Base-by-base conservation (phyloP, 2,888 invertebrate species). In the Sylvicola fuscatus region DNA sequence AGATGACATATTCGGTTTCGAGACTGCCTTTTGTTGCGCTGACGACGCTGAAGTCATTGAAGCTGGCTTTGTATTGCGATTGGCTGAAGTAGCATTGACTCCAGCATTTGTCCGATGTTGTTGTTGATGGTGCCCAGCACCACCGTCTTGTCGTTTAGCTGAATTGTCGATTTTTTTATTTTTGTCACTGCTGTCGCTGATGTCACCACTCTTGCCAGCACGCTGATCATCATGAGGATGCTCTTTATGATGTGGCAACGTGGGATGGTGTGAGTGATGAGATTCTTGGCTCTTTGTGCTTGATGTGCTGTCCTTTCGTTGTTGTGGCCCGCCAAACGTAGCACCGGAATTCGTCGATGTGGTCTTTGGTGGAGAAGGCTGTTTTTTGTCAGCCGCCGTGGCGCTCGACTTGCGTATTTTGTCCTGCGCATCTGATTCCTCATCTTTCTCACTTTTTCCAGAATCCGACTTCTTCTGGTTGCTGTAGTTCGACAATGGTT, bases 71-170 rank as follows among this genome's bases (percentile, higher is more conserved):
- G n/a, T n/a, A 21, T 8, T 8, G 8, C 21, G 21, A 21, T 21
- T 21, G 4, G 32, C n/a, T 15, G 32, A 15, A 11, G 3, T 16
- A 16, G 16, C 13, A n/a, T 14, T 32, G 15, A 17, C 14, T 15
- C 16, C 26, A 21, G 31, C 10, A 12, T 7, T n/a, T 14, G 17
- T 17, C 57, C 48, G 64, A 50, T 62, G 55, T 32, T 62, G 60
- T 42, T 57, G 57, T 45, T 40, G 33, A 21, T 37, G 37, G 17
- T 39, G 39, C n/a, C n/a, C n/a, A n/a, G n/a, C n/a, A n/a, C n/a
- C n/a, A n/a, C n/a, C n/a, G 34, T 40, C 40, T 26, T 35, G 41
- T 26, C 37, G 33, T 27, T 41, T 37, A 29, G 29, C 14, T 17
- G 27, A 6, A 15, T n/a, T 14, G 12, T 35, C 35, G 13, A 14